Base-by-base conservation (phyloP, 2,797 vertebrate genomes). In the Pelochelys cantorii region DNA sequence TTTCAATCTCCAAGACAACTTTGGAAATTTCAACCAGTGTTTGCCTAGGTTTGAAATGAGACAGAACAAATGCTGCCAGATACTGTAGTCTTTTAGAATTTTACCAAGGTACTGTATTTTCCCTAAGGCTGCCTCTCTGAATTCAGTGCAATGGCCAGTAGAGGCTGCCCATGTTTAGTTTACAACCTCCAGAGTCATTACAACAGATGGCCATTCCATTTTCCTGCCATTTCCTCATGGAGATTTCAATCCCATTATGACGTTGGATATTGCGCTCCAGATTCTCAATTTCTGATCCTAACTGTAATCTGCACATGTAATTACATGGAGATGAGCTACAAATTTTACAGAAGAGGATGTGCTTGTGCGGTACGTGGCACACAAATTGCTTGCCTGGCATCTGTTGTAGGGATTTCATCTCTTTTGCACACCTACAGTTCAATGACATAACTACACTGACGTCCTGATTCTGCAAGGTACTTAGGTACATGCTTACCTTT, bases 401-500 rank as follows among this genome's bases (percentile, higher is more conserved):
- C 65, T 53, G 2, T 57, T 8, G 74, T 83, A 31, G 0, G 0
- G 17, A 42, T 1, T 80, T 78, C 78, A 53, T 34, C 53, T 53
- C 65, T 27, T 8, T 60, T 29, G 86, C 81, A 53, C 22, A 1
- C 0, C 0, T 25, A 77, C 29, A 1, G 79, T 92, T 81, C 93
- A 78, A 86, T 25, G 3, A n/a, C 48, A 9, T 34, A 54, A 86
- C 68, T 59, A 0, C 60, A 68, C 75, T 78, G 48, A 31, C n/a
- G 1, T 18, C 81, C 83, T 18, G 1, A 22, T 1, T 59, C 82
- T 2, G 53, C 18, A 52, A 11, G 57, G 13, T 10, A 1, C 20
- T 83, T 27, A 5, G 65, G 53, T 27, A 11, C 0, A 0, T 53
- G 22, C n/a, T 87, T 59, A 25, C 3, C 17, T 77, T 56, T 74